Evolutionary conservation across 2,113 vertebrate species (phyloP).

Genomic region (Anser cygnoides): DNA sequence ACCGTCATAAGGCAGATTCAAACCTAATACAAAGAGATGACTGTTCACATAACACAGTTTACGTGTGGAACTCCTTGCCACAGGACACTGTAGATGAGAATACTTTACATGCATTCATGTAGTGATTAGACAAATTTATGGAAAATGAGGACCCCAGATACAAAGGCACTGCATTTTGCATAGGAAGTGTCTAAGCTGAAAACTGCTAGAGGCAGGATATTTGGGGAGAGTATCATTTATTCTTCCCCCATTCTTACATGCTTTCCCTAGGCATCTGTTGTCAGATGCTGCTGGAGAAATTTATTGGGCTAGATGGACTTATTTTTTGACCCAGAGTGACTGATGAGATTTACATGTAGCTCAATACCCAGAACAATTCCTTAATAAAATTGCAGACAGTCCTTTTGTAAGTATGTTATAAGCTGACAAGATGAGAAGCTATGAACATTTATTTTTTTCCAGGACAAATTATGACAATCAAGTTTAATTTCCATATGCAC

Average conservation of each 20-base stretch:
- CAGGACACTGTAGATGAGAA: not conserved
- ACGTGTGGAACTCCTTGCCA: not conserved
- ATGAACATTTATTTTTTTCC: not conserved
- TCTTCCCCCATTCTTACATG: not conserved
- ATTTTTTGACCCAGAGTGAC: not conserved
- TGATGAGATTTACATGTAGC: not conserved
- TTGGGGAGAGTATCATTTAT: not conserved
- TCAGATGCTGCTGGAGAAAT: not conserved
- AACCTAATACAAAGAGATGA: not conserved
- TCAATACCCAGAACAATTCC: not conserved
- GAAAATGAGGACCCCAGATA: not conserved
- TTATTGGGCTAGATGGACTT: not conserved
- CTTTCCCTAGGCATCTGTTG: not conserved
- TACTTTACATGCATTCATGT: not conserved
- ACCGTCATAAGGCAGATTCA: not conserved
- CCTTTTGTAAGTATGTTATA: not conserved
- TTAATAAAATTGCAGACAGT: not conserved
- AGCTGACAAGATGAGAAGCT: not conserved
- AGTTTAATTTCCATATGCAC: not conserved
- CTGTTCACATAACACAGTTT: not conserved
- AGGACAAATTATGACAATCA: not conserved
- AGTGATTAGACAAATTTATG: not conserved
- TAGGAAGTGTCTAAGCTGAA: not conserved
- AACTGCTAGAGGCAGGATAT: not conserved
- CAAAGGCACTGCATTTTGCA: not conserved